Evolutionary conservation across 2,113 vertebrate genomes (phyloP), one percentile per base, ranked within the genome.

Genomic region (Daphoenositta chrysoptera): DNA sequence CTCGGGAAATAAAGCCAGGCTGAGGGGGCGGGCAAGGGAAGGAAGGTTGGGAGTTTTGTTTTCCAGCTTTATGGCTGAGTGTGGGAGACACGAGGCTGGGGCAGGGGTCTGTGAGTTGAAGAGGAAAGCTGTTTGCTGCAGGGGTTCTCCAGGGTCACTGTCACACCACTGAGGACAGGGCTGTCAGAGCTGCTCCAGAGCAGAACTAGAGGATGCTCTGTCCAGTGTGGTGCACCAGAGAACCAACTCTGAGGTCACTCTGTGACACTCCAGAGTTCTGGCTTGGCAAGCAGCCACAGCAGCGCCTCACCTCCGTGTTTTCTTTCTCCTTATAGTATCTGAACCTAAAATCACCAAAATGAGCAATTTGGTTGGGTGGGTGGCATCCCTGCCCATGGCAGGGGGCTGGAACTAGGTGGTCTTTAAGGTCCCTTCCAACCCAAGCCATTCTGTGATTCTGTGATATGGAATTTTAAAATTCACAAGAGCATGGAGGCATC

Each of bases 171-270:
- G 64, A 20, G 9, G 39, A 54, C 39, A 68, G 51, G 53, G 30
- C 3, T 50, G 53, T 20, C 45, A 33, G 79, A 83, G n/a, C 82
- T 81, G 68, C 54, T 50, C 7, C 51, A n/a, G 58, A 31, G 63
- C 70, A 93, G 58, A 70, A 24, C 7, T 1, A 8, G 35, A 89
- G 63, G 86, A 40, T 89, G 69, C 35, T 84, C 17, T 0, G 6
- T 10, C n/a, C 1, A 0, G 16, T 3, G 37, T 1, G 42, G 31
- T 45, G 57, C 16, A 40, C 30, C 60, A 39, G 44, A 54, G 51
- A 70, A 50, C 27, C 33, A 45, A 35, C 16, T 54, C 79, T 31
- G 23, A 58, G 71, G 40, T 56, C 45, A 39, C 33, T 22, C 13
- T 28, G 54, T 51, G 66, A 58, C 39, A 9, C 48, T 26, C 30